These are phyloP conservation scores for Pteronura brasiliensis DNA, from an alignment of 2,113 vertebrate species.

Conservation along the genomic window DNA sequence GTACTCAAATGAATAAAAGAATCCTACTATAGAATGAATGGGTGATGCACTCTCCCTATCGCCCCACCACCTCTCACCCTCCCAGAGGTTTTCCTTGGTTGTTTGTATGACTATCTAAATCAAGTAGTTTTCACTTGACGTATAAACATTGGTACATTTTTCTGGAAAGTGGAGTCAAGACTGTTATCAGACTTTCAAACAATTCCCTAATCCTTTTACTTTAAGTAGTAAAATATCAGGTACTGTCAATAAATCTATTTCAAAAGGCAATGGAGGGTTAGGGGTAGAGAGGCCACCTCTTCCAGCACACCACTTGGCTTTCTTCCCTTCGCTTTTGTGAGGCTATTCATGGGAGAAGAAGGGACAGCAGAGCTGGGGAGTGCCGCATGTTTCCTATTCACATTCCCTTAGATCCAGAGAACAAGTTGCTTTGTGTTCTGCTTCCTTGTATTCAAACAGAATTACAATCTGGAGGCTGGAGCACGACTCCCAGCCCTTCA, in stretches of 20 bases:
- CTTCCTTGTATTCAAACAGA: neutral
- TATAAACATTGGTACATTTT: neutral
- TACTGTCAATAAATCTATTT: neutral
- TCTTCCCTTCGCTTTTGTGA: too few relatives aligned
- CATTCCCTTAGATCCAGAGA: neutral
- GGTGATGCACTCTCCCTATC: neutral
- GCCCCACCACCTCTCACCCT: neutral
- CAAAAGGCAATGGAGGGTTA: rapidly evolving
- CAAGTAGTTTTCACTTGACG: neutral
- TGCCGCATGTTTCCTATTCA: neutral
- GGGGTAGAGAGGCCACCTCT: neutral
- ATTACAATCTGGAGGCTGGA: neutral
- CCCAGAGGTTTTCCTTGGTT: neutral
- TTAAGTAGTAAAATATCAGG: neutral
- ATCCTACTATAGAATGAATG: neutral
- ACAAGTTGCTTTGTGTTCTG: neutral
- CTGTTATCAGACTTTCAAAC: neutral
- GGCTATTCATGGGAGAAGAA: too few relatives aligned
- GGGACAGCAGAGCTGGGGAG: neutral
- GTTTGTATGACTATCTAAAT: neutral
- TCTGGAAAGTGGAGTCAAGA: neutral
- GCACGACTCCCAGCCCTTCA: neutral
- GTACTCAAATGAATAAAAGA: neutral
- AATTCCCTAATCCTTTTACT: neutral
- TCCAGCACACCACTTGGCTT: neutral